Base-by-base conservation (phyloP, 1,140 invertebrate species). In the Drosophila ogumai region DNA sequence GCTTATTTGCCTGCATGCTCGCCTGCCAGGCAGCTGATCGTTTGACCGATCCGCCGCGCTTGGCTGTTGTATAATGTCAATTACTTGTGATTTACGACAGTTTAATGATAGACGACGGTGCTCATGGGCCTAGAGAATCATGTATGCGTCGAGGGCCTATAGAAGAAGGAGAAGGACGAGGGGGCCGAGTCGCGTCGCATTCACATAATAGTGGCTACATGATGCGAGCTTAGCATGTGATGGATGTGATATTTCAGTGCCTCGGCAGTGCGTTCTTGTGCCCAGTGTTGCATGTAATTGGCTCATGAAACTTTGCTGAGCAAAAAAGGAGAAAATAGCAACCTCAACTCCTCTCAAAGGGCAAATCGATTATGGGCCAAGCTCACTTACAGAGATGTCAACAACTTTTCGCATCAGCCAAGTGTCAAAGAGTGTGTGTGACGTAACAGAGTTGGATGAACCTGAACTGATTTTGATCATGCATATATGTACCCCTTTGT, bases 51-150 rank as follows among this genome's bases (percentile, higher is more conserved):
- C 55, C 58, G 54, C 40, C 32, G 46, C 32, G 32, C 67, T 49
- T 69, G 65, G 66, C 61, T 76, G 87, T 90, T 90, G 86, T 90
- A 90, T 88, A 88, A 90, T 88, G 85, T 85, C 85, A 88, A 90
- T 90, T 88, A 90, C 85, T 88, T 88, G 86, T 90, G 86, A 88
- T 88, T 88, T 88, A 88, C 85, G 85, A 88, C 86, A 81, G 69
- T 85, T 88, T 88, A 88, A 88, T 90, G 86, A 88, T 85, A 90
- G 85, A 87, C 80, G 59, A 59, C 75, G 73, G 68, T 61, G 69
- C 69, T 28, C 68, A 72, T 59, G 40, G 67, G 69, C 52, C 52
- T 38, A 55, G 19, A 55, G 52, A 40, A 25, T 52, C 55, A 38
- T 69, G 73, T 25, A 66, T 75, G 72, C 73, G 73, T 75, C 28